Base-by-base conservation (phyloP, 2,797 vertebrate species). In the Acridotheres tristis region DNA sequence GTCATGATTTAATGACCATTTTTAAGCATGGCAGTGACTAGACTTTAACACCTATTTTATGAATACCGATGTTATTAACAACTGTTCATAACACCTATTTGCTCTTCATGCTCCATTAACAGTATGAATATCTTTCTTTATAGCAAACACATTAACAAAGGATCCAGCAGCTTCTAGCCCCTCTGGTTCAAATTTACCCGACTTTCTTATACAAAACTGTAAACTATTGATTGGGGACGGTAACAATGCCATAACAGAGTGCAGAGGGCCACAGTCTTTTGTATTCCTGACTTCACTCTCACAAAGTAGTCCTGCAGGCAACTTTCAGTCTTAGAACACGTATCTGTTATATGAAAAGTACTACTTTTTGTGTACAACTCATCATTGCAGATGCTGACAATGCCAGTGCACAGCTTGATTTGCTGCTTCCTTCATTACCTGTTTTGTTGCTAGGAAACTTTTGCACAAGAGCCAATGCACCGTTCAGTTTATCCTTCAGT, bases 371-470 rank as follows among this genome's bases (percentile, higher is more conserved):
- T 63, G 63, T 57, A 8, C 57, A 89, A 67, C 14, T 88, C 38
- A 57, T 81, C 38, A 58, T 62, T 92, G 79, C 45, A 90, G 67
- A 50, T 42, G 40, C 68, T 40, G 40, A 40, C 40, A 40, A 40
- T 76, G 42, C 61, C 34, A 80, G 57, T 38, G 53, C 2, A 53
- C 55, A 65, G 22, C 30, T 68, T 73, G 34, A 54, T 40, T 71
- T 48, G 36, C 45, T 82, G 48, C 48, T 88, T 84, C 30, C 66
- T 82, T 67, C 57, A 47, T 55, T 79, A 91, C 61, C 80, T 84
- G 47, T 55, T 88, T 58, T 82, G 92, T 97, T 96, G 95, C 92
- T 91, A 95, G 89, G 95, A 93, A 72, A 95, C 87, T 91, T 95
- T 45, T 79, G 76, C 96, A 72, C 25, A 59, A 66, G 69, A 82